Evolutionary conservation across 2,113 vertebrate genomes (phyloP).

Genomic region (Myotis brandtii): DNA sequence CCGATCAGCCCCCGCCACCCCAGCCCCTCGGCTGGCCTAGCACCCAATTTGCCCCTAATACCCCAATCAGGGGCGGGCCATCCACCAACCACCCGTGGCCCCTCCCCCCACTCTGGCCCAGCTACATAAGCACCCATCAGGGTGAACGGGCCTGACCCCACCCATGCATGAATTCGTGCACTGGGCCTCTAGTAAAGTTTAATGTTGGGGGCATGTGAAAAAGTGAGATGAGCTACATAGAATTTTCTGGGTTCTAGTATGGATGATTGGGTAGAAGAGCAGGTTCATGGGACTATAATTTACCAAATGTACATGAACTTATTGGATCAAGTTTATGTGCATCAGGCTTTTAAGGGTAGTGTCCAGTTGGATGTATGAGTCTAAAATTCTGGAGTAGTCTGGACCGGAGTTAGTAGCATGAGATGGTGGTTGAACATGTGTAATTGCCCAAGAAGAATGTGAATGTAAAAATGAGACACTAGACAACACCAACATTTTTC

Average conservation of each 20-base stretch:
- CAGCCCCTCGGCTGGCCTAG: too few species aligned
- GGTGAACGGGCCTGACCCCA: accelerated
- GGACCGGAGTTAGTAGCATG: neutral
- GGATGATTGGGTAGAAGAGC: too few species aligned
- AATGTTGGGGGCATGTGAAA: neutral
- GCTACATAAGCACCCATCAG: too few species aligned
- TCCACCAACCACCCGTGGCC: too few species aligned
- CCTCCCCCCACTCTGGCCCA: too few species aligned
- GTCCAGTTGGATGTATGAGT: neutral
- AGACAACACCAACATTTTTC: neutral
- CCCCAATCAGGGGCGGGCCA: too few species aligned
- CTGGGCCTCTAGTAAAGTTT: neutral
- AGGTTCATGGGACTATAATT: neutral
- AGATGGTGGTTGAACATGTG: neutral
- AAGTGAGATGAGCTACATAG: neutral
- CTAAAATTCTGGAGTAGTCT: neutral
- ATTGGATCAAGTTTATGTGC: neutral
- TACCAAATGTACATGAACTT: neutral
- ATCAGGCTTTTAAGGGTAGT: neutral
- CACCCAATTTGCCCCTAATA: too few species aligned
- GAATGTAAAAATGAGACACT: neutral
- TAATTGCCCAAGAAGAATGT: neutral
- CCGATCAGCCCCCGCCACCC: too few species aligned
- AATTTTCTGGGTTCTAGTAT: neutral
- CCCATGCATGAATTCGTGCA: too few species aligned